Conservation (phyloP, 1,140 invertebrate genomes). For the Argopecten irradians region DNA sequence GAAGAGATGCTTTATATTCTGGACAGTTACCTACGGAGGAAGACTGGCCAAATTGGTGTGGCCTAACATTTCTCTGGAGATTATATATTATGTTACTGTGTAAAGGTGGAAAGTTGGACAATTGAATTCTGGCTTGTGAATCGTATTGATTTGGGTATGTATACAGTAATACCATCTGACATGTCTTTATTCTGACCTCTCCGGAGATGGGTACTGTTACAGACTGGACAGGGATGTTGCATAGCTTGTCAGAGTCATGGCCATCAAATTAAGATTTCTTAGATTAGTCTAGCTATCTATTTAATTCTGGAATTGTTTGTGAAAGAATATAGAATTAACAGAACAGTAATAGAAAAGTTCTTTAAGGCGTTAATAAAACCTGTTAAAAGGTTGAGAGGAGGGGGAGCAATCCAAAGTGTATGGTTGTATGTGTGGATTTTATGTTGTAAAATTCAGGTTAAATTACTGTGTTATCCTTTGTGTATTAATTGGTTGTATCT, state of each 20-base stretch:
- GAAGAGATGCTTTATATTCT: constrained; percentile 16
- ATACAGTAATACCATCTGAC: neutral
- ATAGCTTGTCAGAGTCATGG: too few species aligned
- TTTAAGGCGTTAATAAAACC: too few species aligned
- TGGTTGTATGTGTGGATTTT: too few species aligned
- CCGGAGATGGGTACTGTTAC: neutral
- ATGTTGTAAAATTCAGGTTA: too few species aligned
- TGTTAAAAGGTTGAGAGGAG: too few species aligned
- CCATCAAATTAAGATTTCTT: neutral
- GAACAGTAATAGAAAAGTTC: neutral
- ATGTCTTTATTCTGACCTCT: neutral
- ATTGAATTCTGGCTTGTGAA: neutral
- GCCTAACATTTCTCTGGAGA: neutral
- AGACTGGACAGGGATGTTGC: too few species aligned
- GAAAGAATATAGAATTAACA: neutral
- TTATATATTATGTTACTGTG: neutral
- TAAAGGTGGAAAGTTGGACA: neutral
- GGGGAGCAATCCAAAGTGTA: too few species aligned
- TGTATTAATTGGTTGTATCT: too few species aligned
- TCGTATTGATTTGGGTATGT: neutral
- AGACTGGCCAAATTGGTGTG: neutral
- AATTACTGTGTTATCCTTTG: too few species aligned
- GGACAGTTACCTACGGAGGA: neutral
- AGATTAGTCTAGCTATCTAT: neutral
- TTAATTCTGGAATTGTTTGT: neutral